Evolutionary conservation across 2,797 vertebrate species (phyloP).

Genomic region (Enteromius thamalakanensis): DNA sequence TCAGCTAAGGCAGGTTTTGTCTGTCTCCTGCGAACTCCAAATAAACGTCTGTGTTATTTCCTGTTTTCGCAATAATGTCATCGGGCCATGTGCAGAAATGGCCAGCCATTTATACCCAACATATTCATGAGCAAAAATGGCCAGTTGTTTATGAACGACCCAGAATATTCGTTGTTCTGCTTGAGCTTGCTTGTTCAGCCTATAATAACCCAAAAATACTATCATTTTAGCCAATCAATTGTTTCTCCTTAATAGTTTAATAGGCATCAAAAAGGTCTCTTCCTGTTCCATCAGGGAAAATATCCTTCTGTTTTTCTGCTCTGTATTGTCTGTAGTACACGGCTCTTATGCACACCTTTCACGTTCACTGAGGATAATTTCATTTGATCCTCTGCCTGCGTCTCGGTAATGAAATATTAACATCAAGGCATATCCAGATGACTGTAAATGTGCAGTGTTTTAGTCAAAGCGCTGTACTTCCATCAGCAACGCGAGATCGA

Average conservation of each 20-base stretch:
- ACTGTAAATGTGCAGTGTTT: not conserved
- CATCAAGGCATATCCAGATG: slow-evolving; percentile 14
- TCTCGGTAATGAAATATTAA: slow-evolving; percentile 28
- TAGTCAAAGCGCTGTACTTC: not conserved
- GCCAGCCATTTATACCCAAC: not conserved
- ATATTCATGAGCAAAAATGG: not conserved
- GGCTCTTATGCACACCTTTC: not conserved
- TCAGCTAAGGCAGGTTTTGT: not conserved
- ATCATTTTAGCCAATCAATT: not conserved
- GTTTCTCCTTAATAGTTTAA: not conserved
- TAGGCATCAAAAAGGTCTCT: not conserved
- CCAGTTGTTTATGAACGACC: not conserved
- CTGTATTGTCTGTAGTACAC: not conserved
- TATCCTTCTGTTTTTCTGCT: not conserved
- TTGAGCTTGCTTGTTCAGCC: not conserved
- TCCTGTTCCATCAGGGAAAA: not conserved
- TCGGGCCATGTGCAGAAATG: not conserved
- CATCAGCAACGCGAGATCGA: not conserved
- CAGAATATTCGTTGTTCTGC: not conserved
- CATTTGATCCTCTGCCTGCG: not conserved
- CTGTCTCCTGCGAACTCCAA: slow-evolving; percentile 1
- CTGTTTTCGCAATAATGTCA: not conserved
- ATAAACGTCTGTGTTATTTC: not conserved
- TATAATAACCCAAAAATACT: not conserved
- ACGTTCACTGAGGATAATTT: slow-evolving; percentile 15